Evolutionary conservation across 1,140 invertebrate genomes (phyloP), one percentile per base, ranked within the genome.

Genomic region (Diabrotica undecimpunctata): DNA sequence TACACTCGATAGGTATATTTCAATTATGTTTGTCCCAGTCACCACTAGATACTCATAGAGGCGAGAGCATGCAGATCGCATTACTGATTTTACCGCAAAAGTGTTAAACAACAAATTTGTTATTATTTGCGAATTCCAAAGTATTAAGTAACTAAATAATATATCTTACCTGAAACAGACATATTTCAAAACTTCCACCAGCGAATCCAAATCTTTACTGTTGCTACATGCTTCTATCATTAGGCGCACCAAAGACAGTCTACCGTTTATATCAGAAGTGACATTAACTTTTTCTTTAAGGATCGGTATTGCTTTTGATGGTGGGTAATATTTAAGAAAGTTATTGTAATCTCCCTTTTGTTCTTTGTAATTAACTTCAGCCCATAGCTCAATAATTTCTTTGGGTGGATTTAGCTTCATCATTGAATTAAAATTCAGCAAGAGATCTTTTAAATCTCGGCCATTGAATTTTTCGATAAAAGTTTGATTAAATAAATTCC

Each of bases 261-360:
- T 59, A 7, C 54, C 55, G 12, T 7, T 25, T 14, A 67, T 67
- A 39, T 60, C 55, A 10, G 61, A 60, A n/a, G 66, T 59, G 5
- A 63, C 54, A 59, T 67, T 63, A 35, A 63, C 59, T 63, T 59
- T 63, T 59, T 67, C 66, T 59, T 63, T 67, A 10, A 67, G 58
- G 5, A 52, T 13, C 7, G 66, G 56, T 14, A 67, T 59, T 9
- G 66, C 56, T 41, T 59, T 53, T 11, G 52, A 12, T 2, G 66
- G 61, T 12, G 50, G 38, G 9, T 55, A 63, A 55, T 67, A 67
- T 54, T 59, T 67, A n/a, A 67, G 41, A 41, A 41, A 63, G 0
- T 11, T 12, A 7, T 61, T 36, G 39, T 52, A 41, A 25, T 67
- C 6, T 9, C n/a, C 38, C 55, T 55, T 36, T 54, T 67, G 37